Base-by-base conservation (phyloP, 1,140 invertebrate genomes). In the Aphis craccivora region DNA sequence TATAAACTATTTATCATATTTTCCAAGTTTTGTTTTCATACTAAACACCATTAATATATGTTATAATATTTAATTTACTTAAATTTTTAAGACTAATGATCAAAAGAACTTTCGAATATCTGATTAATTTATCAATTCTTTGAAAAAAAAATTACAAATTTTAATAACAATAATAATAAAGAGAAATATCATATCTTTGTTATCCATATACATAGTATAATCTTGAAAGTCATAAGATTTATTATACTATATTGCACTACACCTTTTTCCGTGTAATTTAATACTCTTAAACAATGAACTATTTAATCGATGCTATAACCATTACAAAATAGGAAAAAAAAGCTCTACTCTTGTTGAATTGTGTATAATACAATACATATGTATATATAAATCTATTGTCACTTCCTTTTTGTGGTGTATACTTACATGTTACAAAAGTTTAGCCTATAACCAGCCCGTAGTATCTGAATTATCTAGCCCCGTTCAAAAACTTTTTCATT, bases 11-110 rank as follows among this genome's bases (percentile, higher is more conserved):
- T 89, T 55, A 55, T 89, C 87, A 88, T 53, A 53, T 53, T 88
- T 88, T 88, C 45, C 18, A n/a, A 48, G 86, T 87, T 48, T 87
- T 48, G n/a, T 89, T 89, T 89, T 37, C 20, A 84, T 84, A 84
- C 37, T 25, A 9, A 84, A 84, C 23, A 43, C 37, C 23, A 35
- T 89, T 51, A 20, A 45, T 45, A 88, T 51, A 88, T 30, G 20
- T n/a, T 4, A 35, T 53, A 14, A n/a, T 43, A 88, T 88, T 88
- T 89, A 3, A 53, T 89, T 89, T 55, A 40, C 35, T 89, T 35
- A 48, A 89, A 55, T 55, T 40, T 55, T 89, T 55, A 53, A 88
- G n/a, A 48, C 45, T 5, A n/a, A 30, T 84, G 83, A 30, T 4
- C 40, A 48, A 43, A 5, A 22, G 4, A 6, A 48, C 22, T 87